Base-by-base conservation (phyloP, 2,797 vertebrate species). In the Ataeniobius toweri region DNA sequence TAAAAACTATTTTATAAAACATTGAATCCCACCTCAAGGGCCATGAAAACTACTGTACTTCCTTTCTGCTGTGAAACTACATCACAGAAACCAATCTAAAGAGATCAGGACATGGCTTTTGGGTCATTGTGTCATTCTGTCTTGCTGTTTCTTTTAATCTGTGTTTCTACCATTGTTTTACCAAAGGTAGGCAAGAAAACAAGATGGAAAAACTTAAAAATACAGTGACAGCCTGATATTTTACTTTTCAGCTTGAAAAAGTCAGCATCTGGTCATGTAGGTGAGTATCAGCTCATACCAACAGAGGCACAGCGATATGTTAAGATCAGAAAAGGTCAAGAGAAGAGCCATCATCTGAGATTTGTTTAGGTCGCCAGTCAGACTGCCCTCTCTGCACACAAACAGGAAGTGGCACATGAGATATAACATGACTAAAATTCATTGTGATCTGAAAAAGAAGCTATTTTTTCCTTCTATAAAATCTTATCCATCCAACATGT, bases 291-390 rank as follows among this genome's bases (percentile, higher is more conserved):
- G 59, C 80, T 83, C 65, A 53, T 14, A 46, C 16, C 58, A 69
- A 59, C 79, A 46, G 50, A 61, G 69, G 74, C 68, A 51, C 12
- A 24, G n/a, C 7, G 63, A 72, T 83, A 82, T 71, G 81, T 83
- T 63, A 72, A 71, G 81, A 16, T 65, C 65, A 77, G 80, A 71
- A 12, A 73, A 67, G 80, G 81, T 78, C 59, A 69, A 12, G 16
- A 76, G 68, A 76, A 77, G 73, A 6, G 6, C 2, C 77, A 76
- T 88, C 80, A 67, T 76, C 31, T 50, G 56, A 78, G 79, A 81
- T 77, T 82, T 85, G 58, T 74, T 13, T 24, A 80, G 80, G 83
- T 90, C 81, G 79, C 67, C 1, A 3, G 56, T 76, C 50, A 53
- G 71, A 61, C 77, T 69, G 56, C 53, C 61, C 68, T 76, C 46